Evolutionary conservation across 1,140 invertebrate species (phyloP).

Genomic region (Caenorhabditis elegans): DNA sequence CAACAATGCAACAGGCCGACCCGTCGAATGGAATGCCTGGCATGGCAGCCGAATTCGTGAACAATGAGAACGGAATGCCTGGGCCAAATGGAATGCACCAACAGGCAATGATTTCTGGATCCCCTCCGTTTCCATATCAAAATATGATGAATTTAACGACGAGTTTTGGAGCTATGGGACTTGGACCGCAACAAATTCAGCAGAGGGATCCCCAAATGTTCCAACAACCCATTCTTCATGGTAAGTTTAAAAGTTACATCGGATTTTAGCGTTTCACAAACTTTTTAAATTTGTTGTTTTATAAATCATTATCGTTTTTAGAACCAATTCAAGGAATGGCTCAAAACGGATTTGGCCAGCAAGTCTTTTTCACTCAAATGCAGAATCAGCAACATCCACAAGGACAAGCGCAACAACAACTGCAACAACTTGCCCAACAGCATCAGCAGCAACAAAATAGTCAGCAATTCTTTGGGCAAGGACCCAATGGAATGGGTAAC

Average conservation of each 20-base stretch:
- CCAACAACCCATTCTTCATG: not conserved
- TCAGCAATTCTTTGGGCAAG: not conserved
- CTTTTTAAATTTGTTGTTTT: not conserved
- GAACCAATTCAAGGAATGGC: constrained; percentile 9
- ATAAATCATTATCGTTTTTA: not conserved
- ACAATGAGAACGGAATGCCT: not conserved
- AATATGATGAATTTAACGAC: constrained; percentile 29
- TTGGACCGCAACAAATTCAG: not conserved
- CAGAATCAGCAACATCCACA: not conserved
- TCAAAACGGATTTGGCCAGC: constrained; percentile 1
- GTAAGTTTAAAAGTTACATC: too few species aligned
- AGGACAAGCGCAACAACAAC: not conserved
- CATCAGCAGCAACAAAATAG: not conserved
- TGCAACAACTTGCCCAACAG: not conserved
- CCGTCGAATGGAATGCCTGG: not conserved
- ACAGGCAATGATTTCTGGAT: constrained; percentile 24
- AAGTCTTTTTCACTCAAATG: not conserved
- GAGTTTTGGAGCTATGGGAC: not conserved
- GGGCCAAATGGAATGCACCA: not conserved
- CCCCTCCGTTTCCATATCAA: constrained; percentile 1
- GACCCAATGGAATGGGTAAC: not conserved
- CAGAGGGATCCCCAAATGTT: not conserved
- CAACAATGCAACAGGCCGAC: not conserved
- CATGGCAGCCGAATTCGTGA: not conserved
- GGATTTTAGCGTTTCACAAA: too few species aligned